These are phyloP conservation scores for Homalodisca vitripennis DNA, from an alignment of 1,140 invertebrate species.

Conservation along the genomic window DNA sequence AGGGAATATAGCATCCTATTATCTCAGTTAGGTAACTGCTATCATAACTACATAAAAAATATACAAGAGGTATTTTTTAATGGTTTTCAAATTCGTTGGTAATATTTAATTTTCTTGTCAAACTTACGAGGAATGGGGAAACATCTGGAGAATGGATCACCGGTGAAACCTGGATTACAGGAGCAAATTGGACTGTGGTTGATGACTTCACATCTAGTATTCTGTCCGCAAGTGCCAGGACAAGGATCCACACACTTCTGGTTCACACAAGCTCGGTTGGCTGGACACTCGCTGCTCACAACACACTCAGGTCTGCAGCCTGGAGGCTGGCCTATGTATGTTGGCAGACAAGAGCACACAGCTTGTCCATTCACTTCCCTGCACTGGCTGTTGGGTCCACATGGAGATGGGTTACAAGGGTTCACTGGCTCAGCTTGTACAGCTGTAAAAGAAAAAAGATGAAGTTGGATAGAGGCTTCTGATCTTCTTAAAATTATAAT, in stretches of 20 bases:
- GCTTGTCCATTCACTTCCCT: constrained; percentile 45
- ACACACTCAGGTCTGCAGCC: constrained; percentile 68
- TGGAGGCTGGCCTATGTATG: constrained; percentile 63
- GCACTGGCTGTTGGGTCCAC: constrained; percentile 52
- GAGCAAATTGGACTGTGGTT: constrained; percentile 55
- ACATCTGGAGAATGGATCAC: constrained; percentile 56
- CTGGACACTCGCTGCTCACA: constrained; percentile 55
- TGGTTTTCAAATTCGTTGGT: neutral
- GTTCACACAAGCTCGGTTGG: constrained; percentile 50
- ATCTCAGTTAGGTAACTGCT: too few relatives aligned
- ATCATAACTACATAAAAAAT: too few relatives aligned
- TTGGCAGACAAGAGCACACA: constrained; percentile 51
- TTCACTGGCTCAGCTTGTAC: constrained; percentile 40
- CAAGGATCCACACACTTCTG: constrained; percentile 56
- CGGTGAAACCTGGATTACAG: constrained; percentile 50
- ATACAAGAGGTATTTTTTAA: too few relatives aligned
- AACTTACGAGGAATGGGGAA: constrained; percentile 46
- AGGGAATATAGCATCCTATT: too few relatives aligned
- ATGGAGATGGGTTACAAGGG: constrained; percentile 48
- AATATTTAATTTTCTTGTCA: constrained; percentile 9
- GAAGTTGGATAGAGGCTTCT: too few relatives aligned
- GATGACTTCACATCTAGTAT: constrained; percentile 54
- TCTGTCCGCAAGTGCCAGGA: constrained; percentile 54
- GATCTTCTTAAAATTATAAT: too few relatives aligned
- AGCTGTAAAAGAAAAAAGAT: constrained; percentile 26